A percentile compares a stretch with the other conserved stretches of the same genome.
phyloP scores from a whole-genome alignment of 1,140 invertebrate species.

The Orius insidiosus region DNA sequence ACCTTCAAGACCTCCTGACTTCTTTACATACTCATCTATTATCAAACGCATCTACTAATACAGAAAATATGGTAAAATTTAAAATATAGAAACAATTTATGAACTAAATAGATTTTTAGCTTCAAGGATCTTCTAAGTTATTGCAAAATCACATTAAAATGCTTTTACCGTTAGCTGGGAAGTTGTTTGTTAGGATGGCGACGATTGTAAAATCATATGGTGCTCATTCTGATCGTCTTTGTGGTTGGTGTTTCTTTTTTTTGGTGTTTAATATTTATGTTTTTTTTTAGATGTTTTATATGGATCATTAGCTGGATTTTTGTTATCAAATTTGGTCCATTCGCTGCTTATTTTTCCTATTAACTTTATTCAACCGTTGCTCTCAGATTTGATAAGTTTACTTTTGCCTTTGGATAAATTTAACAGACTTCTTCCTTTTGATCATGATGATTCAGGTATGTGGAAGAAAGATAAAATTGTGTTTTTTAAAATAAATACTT shows the following conservation, averaged over 20 bases:
- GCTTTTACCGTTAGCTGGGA: constrained; percentile 31
- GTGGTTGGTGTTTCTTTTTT: constrained; percentile 23
- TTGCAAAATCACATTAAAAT: constrained; percentile 32
- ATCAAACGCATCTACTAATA: constrained; percentile 25
- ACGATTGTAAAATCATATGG: constrained; percentile 23
- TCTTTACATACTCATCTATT: constrained; percentile 42
- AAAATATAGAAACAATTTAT: not conserved
- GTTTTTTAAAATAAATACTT: no score
- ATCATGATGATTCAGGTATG: constrained; percentile 20
- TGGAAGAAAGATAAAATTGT: no score
- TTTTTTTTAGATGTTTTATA: constrained; percentile 28
- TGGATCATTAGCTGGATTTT: constrained; percentile 34
- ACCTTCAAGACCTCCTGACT: constrained; percentile 34
- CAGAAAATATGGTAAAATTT: constrained; percentile 1
- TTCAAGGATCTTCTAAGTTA: constrained; percentile 21
- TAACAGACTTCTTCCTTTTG: constrained; percentile 32
- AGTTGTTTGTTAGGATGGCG: constrained; percentile 27
- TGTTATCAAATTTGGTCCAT: constrained; percentile 38
- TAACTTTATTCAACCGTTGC: constrained; percentile 26
- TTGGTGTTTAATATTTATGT: not conserved
- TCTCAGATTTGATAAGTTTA: constrained; percentile 31
- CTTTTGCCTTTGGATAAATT: constrained; percentile 34
- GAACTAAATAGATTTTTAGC: constrained; percentile 2
- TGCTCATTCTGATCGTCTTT: constrained; percentile 25
- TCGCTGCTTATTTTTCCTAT: constrained; percentile 35